Evolutionary conservation across 2,888 invertebrate genomes (phyloP).

Genomic region (Drosophila mercatorum): DNA sequence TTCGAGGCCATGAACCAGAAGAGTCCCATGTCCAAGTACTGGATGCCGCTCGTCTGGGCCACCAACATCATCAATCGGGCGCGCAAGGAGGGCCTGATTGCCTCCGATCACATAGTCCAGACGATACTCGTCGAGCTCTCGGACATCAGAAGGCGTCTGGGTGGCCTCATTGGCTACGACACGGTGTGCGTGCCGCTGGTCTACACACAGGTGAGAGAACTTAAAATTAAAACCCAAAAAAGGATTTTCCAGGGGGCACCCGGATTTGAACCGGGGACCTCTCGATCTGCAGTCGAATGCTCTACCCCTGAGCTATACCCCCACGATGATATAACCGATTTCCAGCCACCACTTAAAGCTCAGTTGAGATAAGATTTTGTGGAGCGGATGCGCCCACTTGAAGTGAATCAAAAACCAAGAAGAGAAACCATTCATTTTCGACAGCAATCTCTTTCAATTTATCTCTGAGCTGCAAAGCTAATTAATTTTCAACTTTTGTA

Average conservation of each 20-base stretch:
- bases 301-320: constrained; percentile 79
- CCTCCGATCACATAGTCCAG: constrained; percentile 96
- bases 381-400: constrained; percentile 22
- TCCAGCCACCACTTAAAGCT: constrained; percentile 4
- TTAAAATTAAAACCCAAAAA: constrained; percentile 6
- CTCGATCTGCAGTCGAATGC: constrained; percentile 80
- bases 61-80: constrained; percentile 96
- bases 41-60: constrained; percentile 97
- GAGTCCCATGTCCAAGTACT: constrained; percentile 95
- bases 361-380: constrained; percentile 20
- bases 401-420: not conserved
- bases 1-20: constrained; percentile 95
- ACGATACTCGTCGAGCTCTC: constrained; percentile 95
- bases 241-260: constrained; percentile 32
- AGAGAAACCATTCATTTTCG: not conserved
- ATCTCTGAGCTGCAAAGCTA: constrained; percentile 10
- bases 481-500: constrained; percentile 82
- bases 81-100: constrained; percentile 92
- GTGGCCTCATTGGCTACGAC: constrained; percentile 94
- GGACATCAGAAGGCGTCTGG: constrained; percentile 93
- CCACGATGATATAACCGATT: constrained; percentile 21
- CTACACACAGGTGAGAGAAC: constrained; percentile 91
- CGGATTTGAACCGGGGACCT: constrained; percentile 75
- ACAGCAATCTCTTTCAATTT: constrained; percentile 10
- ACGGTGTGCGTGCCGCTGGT: constrained; percentile 96